Base-by-base conservation (phyloP, 2,113 vertebrate species). In the Cynocephalus volans region DNA sequence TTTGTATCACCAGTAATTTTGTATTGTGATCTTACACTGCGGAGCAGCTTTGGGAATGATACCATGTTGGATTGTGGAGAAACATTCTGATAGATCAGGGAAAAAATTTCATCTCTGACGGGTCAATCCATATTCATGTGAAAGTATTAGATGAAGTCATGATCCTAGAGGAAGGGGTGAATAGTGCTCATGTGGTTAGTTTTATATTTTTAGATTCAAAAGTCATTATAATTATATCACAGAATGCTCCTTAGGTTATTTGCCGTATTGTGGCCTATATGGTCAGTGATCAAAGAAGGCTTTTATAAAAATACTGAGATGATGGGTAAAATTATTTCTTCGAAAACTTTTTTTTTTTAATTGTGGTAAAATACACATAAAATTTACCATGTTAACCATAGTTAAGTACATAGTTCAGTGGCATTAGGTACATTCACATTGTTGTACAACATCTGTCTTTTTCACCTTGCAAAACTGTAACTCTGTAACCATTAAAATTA, bases 41-140 rank as follows among this genome's bases (percentile, higher is more conserved):
- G n/a, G 41, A 83, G 36, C 41, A 83, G 33, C 50, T 77, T 56
- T 45, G 67, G 45, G 65, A 73, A 75, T 73, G 58, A 73, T 50
- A 73, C 8, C 23, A 69, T 83, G 87, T 93, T 48, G 36, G 73
- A 85, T 93, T 91, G 18, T 88, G 73, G n/a, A 97, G n/a, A 77
- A 87, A 88, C 45, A 70, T 94, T 88, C 88, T 96, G 36, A 88
- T 67, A 73, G 60, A 62, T 75, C 17, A 52, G 26, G 26, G 36
- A 70, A 95, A 83, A 28, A 96, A 94, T 85, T 88, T 92, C 17
- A 33, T 65, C 14, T 89, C 18, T n/a, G 45, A 33, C 10, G 70
- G 80, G 14, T 54, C 50, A 91, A 56, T 82, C 67, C 19, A 11
- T 83, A 62, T 67, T 73, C 33, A 64, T 60, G 26, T 88, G 84